Percentiles rank a stretch among this genome's conserved stretches.
These are phyloP conservation scores for Neogobius melanostomus DNA, from an alignment of 2,113 vertebrate species.

Conservation along the genomic window DNA sequence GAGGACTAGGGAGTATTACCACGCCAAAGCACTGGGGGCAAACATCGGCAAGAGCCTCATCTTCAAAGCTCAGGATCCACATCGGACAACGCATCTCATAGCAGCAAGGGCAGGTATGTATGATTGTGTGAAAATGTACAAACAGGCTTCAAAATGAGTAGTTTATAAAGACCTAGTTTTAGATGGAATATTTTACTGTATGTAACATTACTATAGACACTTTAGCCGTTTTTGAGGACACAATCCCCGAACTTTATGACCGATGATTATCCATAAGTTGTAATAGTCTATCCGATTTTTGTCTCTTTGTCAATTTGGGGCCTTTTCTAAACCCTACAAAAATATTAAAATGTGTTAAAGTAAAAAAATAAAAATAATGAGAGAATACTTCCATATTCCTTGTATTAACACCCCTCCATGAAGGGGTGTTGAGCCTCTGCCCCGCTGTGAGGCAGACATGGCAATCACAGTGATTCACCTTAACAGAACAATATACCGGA, in stretches of 20 bases:
- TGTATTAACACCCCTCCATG: too few relatives aligned
- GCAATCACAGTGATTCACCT: background rate
- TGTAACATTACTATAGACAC: too few relatives aligned
- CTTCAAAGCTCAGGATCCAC: conserved; percentile 79
- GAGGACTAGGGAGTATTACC: conserved; percentile 91
- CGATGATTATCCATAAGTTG: too few relatives aligned
- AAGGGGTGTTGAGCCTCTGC: background rate
- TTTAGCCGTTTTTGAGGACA: too few relatives aligned
- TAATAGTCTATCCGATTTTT: too few relatives aligned
- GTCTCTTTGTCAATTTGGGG: too few relatives aligned
- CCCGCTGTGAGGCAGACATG: background rate
- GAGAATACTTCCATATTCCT: too few relatives aligned
- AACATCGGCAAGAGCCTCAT: conserved; percentile 83
- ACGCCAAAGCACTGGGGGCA: conserved; percentile 90
- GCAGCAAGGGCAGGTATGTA: conserved; percentile 89
- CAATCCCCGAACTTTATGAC: too few relatives aligned
- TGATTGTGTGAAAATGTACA: background rate
- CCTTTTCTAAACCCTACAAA: too few relatives aligned
- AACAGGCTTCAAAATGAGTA: background rate
- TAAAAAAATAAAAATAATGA: too few relatives aligned
- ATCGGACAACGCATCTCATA: conserved; percentile 88
- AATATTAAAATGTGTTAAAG: too few relatives aligned
- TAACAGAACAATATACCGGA: background rate
- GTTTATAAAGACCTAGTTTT: background rate
- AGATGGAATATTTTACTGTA: too few relatives aligned